phyloP scores from a whole-genome alignment of 2,113 vertebrate genomes.

The Eupsittula cactorum region DNA sequence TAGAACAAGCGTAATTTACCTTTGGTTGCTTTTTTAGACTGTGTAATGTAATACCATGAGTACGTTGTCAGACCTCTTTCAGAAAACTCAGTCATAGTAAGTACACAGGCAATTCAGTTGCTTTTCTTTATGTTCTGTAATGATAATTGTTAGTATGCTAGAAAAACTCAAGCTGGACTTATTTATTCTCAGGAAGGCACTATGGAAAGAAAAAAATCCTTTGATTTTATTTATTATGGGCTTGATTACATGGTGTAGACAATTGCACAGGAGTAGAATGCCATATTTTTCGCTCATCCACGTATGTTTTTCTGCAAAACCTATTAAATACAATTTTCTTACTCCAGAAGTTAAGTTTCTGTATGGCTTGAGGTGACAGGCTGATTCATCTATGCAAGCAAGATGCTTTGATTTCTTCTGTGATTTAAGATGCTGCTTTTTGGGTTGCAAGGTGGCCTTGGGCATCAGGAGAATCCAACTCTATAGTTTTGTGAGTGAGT shows the following conservation, averaged over 20 bases:
- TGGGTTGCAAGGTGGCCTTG: not conserved
- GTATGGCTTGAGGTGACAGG: not conserved
- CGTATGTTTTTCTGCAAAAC: not conserved
- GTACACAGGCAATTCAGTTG: not conserved
- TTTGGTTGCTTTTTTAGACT: not conserved
- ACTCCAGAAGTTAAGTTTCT: not conserved
- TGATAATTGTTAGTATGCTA: not conserved
- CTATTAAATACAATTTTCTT: not conserved
- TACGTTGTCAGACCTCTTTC: not conserved
- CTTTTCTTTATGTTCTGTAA: not conserved
- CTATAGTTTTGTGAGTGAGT: not conserved
- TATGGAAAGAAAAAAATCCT: not conserved
- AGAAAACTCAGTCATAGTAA: not conserved
- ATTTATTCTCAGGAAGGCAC: not conserved
- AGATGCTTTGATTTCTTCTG: not conserved
- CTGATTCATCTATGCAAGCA: not conserved
- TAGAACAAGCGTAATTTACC: not conserved
- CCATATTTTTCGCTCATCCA: not conserved
- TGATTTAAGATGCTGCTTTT: not conserved
- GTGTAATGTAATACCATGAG: not conserved
- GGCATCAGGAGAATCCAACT: not conserved
- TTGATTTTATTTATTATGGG: not conserved
- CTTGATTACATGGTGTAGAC: not conserved
- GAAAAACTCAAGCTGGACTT: not conserved
- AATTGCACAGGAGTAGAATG: not conserved